Evolutionary conservation across 2,888 invertebrate genomes (phyloP).

Genomic region (Abscondita cerata): DNA sequence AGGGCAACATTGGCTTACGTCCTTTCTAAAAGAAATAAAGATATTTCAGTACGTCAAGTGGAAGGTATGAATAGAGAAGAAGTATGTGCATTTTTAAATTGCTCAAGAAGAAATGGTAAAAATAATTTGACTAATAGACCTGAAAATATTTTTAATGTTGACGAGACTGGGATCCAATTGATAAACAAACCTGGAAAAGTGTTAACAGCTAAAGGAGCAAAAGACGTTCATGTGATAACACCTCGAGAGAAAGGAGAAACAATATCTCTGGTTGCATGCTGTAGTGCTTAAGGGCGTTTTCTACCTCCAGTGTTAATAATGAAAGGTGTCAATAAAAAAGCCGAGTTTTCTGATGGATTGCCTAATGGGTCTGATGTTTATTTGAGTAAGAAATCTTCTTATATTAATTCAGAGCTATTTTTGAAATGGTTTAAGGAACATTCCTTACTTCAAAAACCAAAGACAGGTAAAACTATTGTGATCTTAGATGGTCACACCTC

Average conservation of each 20-base stretch:
- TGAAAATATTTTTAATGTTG: background rate
- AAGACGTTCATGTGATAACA: slow-evolving; percentile 45
- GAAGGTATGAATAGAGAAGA: slow-evolving; percentile 26
- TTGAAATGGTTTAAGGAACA: no score
- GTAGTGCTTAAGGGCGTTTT: no score
- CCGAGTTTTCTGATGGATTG: slow-evolving; percentile 35
- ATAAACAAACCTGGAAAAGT: slow-evolving; percentile 20
- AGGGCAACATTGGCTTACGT: background rate
- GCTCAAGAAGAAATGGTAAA: background rate
- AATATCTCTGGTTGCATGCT: no score
- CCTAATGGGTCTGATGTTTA: slow-evolving; percentile 36
- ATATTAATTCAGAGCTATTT: no score
- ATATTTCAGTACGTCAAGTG: background rate
- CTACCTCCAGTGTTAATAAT: no score
- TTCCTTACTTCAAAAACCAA: slow-evolving; percentile 33
- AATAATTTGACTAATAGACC: background rate
- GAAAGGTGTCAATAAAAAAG: slow-evolving; percentile 32
- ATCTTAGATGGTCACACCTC: background rate
- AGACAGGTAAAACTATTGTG: background rate
- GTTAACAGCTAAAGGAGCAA: slow-evolving; percentile 47
- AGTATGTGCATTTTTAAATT: slow-evolving; percentile 15
- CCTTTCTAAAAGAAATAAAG: slow-evolving; percentile 11
- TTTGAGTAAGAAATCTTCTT: slow-evolving; percentile 40
- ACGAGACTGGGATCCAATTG: background rate
- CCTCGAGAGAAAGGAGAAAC: slow-evolving; percentile 43